Evolutionary conservation across 2,888 invertebrate genomes (phyloP), one percentile per base, ranked within the genome.

Genomic region (Rotaria sp.): DNA sequence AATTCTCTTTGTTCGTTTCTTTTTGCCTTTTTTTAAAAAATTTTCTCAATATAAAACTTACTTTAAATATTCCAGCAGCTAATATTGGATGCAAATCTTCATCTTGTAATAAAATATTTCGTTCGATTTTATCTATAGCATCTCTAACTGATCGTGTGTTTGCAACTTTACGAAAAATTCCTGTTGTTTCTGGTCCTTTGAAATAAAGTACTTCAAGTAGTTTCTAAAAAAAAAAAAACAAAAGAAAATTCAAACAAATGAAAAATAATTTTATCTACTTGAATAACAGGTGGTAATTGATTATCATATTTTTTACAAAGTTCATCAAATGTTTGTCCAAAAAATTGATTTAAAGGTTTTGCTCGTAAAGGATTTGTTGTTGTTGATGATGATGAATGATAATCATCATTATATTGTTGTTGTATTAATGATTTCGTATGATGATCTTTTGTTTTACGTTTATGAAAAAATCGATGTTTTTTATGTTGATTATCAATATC

Each of bases 161-260:
- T 26, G 80, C 80, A 15, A 80, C 80, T 80, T 80, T 80, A 45
- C 80, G 80, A 80, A 80, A 80, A 13, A 80, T 80, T 35, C 80
- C 80, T 15, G 45, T 80, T 80, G 80, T 80, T 4, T 80, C 80
- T 45, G 80, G 80, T n/a, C 80, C 80, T 80, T 80, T 80, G 21
- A 8, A 45, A 45, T 80, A 80, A 13, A 80, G 26, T 21, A 80
- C 7, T 80, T 80, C 80, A 26, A 80, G 21, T 45, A 80, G n/a
- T 45, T 80, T 45, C 80, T 80, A 80, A 15, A 80, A 45, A 24
- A 38, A 21, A 74, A 7, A 24, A 74, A 3, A 59, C 13, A 50
- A 50, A 18, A 18, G 10, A 50, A 50, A 50, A 15, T 18, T 4
- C 10, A 50, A 18, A 50, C 13, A 50, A 50, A 50, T 18, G 18